A percentile compares a stretch with the other conserved stretches of the same genome.
phyloP scores from a whole-genome alignment of 2,113 vertebrate species.

The Circaetus gallicus region DNA sequence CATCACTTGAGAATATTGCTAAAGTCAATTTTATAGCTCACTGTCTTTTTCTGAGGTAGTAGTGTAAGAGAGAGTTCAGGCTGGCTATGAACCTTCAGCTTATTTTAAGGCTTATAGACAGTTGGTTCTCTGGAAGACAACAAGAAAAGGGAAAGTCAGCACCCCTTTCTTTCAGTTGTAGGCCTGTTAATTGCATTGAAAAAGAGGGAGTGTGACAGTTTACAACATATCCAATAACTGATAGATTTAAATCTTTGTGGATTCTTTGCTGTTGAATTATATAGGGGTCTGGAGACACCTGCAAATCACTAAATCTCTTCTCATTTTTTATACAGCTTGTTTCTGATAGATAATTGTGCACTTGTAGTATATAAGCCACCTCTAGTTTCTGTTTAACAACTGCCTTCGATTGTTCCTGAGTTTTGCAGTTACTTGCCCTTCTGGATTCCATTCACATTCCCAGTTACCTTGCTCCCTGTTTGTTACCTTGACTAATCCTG shows the following conservation, averaged over 20 bases:
- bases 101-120: neutral
- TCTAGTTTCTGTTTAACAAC: neutral
- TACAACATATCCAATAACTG: neutral
- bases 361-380: neutral
- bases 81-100: neutral
- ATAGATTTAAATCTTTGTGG: neutral
- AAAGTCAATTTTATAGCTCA: neutral
- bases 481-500: neutral
- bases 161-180: neutral
- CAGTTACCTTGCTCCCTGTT: neutral
- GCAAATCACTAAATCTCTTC: neutral
- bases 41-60: neutral
- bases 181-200: neutral
- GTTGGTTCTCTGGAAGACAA: neutral
- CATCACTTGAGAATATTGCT: neutral
- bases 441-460: neutral
- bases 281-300: neutral
- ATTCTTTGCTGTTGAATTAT: neutral
- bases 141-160: neutral
- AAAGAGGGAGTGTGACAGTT: neutral
- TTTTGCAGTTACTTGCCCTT: neutral
- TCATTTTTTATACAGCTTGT: neutral
- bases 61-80: neutral
- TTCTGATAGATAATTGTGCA: neutral
- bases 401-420: neutral